A percentile compares a stretch with the other conserved stretches of the same genome.
phyloP scores from a whole-genome alignment of 2,113 vertebrate species.

The Antechinus stuartii region DNA sequence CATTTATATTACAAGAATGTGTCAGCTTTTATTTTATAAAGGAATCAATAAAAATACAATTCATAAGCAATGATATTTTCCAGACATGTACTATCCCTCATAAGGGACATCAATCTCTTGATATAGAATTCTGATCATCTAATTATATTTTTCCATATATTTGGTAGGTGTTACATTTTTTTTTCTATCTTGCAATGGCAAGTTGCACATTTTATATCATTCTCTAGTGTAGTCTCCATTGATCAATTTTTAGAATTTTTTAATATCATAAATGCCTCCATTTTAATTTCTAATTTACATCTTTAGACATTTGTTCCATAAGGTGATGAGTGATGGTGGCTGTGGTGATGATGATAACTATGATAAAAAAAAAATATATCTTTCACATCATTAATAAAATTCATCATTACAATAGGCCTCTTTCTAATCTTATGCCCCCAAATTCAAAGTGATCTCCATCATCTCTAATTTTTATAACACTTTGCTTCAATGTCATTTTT shows the following conservation, averaged over 20 bases:
- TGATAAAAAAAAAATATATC: not conserved
- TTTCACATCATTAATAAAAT: not conserved
- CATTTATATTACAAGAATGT: not conserved
- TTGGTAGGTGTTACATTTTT: not conserved
- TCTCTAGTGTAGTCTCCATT: not conserved
- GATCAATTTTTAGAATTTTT: not conserved
- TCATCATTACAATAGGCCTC: not conserved
- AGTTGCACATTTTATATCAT: not conserved
- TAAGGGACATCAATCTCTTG: too few species aligned
- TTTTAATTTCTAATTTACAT: not conserved
- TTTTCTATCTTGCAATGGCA: not conserved
- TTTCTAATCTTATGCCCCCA: too few species aligned
- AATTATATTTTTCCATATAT: not conserved
- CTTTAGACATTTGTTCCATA: not conserved
- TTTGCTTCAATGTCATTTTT: not conserved
- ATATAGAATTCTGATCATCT: too few species aligned
- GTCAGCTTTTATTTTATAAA: not conserved
- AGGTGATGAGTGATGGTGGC: not conserved
- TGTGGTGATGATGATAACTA: too few species aligned
- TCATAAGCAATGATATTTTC: not conserved
- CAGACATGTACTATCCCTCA: too few species aligned
- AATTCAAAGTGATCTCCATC: not conserved
- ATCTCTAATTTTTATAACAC: not conserved
- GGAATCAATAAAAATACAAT: not conserved
- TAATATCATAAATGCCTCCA: not conserved